Evolutionary conservation across 2,113 vertebrate genomes (phyloP), one percentile per base, ranked within the genome.

Genomic region (Eulemur macaco): DNA sequence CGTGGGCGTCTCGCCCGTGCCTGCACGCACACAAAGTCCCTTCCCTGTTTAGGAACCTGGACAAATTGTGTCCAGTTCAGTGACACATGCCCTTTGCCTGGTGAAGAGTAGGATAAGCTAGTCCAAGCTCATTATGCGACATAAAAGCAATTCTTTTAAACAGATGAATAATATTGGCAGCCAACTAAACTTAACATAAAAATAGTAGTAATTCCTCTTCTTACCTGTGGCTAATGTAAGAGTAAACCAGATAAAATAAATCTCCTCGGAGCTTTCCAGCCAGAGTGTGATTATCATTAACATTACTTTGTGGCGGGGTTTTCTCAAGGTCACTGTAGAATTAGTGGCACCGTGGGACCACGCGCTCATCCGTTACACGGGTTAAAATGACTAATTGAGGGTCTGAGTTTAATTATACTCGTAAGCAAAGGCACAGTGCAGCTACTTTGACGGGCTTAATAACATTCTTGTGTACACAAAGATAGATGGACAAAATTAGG

Each of bases 401-500:
- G 91, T 92, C 94, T 86, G 84, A 90, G 95, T 92, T 97, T 98
- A 97, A 97, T 97, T 98, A 96, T 47, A 54, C 81, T 97, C 50
- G 45, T 85, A 96, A 97, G 96, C 95, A 81, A 34, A 94, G 84
- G 89, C 64, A 0, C 56, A 86, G 81, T 31, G 42, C 54, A 76
- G 91, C 31, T 63, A 52, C 74, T 95, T 56, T 77, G 91, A 92
- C 11, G 45, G 95, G 83, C 89, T 95, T 92, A 95, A 83, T 96
- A 92, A 77, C 60, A 74, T 96, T 85, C 89, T 76, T 56, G 10
- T 73, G 80, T 37, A 90, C 96, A 97, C 93, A 96, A 77, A 88
- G 95, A 97, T 96, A 88, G 97, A 98, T 96, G 95, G 89, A 37
- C 63, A 96, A 96, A 96, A 96, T 87, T 96, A 97, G 97, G 88